These are phyloP conservation scores for Ganaspis brasiliensis DNA, from an alignment of 2,888 invertebrate genomes.

Conservation along the genomic window DNA sequence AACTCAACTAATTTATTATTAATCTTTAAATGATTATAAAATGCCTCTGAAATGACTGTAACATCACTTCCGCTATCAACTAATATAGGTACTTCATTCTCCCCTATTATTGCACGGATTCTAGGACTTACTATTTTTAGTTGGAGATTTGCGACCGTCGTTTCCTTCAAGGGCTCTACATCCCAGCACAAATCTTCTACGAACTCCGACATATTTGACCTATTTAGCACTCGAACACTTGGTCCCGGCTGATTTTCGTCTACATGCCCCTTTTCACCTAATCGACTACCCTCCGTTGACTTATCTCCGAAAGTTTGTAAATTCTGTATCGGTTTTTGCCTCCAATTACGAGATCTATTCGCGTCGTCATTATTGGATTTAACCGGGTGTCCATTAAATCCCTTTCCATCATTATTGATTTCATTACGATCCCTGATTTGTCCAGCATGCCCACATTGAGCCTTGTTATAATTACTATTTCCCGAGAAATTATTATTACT, in stretches of 20 bases:
- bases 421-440: neutral
- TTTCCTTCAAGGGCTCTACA: neutral
- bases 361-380: neutral
- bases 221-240: neutral
- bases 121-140: neutral
- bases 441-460: neutral
- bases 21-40: constrained; percentile 7
- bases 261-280: no score
- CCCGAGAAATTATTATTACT: neutral
- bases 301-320: no score
- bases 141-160: neutral
- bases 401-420: neutral
- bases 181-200: neutral
- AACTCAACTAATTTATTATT: neutral
- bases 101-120: neutral
- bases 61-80: neutral
- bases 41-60: neutral
- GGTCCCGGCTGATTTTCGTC: no score
- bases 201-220: neutral
- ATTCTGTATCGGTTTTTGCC: neutral
- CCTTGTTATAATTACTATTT: neutral
- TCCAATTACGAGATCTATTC: neutral
- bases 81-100: neutral
- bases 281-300: no score
- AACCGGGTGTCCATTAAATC: neutral